Conservation (phyloP, 2,113 vertebrate genomes). For the Serinus canaria region DNA sequence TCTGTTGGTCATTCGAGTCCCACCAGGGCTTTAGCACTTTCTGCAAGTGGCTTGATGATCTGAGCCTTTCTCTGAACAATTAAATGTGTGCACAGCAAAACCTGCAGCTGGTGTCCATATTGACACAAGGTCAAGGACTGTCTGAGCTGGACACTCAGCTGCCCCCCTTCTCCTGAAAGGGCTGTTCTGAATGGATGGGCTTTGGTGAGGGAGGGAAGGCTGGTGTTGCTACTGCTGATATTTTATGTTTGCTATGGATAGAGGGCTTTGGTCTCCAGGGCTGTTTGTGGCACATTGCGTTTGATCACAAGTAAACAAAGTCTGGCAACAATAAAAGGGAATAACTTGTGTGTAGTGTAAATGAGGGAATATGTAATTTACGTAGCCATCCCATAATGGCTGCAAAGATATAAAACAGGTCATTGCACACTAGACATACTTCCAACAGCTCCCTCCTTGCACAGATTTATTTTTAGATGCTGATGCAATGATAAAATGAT, state of each 20-base stretch:
- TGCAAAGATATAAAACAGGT: conserved; percentile 44
- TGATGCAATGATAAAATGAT: not conserved
- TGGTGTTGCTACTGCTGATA: not conserved
- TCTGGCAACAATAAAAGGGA: conserved; percentile 32
- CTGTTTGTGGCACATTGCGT: not conserved
- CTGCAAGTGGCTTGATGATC: not conserved
- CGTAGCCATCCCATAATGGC: conserved; percentile 30
- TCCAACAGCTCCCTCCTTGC: not conserved
- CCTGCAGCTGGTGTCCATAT: not conserved
- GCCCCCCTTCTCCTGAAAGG: not conserved
- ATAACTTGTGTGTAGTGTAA: conserved; percentile 49
- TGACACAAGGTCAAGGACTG: not conserved
- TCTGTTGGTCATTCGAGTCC: not conserved
- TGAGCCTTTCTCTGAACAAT: not conserved
- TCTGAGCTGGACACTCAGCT: not conserved
- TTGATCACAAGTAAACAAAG: conserved; percentile 14
- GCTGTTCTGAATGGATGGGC: not conserved
- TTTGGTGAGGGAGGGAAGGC: not conserved
- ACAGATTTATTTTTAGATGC: conserved; percentile 37
- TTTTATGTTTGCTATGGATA: not conserved
- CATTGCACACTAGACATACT: conserved; percentile 25
- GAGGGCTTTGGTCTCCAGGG: conserved; percentile 2
- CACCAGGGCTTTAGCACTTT: not conserved
- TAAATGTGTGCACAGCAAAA: not conserved
- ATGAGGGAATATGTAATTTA: conserved; percentile 24